Conservation (phyloP, 2,888 invertebrate genomes). For the Thalpophila matura region DNA sequence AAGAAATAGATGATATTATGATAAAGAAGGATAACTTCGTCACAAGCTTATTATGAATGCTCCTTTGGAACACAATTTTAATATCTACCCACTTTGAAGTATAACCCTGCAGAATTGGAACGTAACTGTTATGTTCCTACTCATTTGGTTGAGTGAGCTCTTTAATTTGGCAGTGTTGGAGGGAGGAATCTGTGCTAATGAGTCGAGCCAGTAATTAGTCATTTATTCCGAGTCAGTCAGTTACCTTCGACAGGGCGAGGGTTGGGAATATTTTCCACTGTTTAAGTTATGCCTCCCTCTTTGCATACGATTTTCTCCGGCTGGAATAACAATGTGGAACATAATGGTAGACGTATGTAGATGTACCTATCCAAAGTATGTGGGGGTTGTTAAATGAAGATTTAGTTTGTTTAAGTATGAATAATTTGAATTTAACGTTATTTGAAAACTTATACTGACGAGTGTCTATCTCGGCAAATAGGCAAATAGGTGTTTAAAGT, state of each 20-base stretch:
- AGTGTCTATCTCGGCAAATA: neutral
- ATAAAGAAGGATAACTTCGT: too few relatives aligned
- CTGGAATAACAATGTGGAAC: slow-evolving; percentile 50
- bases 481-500: too few relatives aligned
- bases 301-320: slow-evolving; percentile 54
- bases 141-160: slow-evolving; percentile 52
- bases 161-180: slow-evolving; percentile 56
- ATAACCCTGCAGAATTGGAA: slow-evolving; percentile 52
- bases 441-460: slow-evolving; percentile 19
- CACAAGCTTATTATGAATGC: slow-evolving; percentile 37
- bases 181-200: slow-evolving; percentile 65
- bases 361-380: slow-evolving; percentile 9
- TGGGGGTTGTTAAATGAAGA: slow-evolving; percentile 12
- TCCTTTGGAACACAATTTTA: slow-evolving; percentile 49
- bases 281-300: slow-evolving; percentile 57
- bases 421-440: slow-evolving; percentile 40
- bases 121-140: slow-evolving; percentile 28
- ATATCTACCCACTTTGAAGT: slow-evolving; percentile 46
- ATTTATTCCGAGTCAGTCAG: slow-evolving; percentile 67
- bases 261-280: slow-evolving; percentile 57
- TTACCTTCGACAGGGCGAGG: slow-evolving; percentile 55
- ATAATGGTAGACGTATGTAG: slow-evolving; percentile 24
- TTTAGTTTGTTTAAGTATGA: slow-evolving; percentile 31
- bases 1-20: slow-evolving; percentile 33
- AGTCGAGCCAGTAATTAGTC: slow-evolving; percentile 67